Base-by-base conservation (phyloP, 2,888 invertebrate species). In the Scelioninae gen. 1 region DNA sequence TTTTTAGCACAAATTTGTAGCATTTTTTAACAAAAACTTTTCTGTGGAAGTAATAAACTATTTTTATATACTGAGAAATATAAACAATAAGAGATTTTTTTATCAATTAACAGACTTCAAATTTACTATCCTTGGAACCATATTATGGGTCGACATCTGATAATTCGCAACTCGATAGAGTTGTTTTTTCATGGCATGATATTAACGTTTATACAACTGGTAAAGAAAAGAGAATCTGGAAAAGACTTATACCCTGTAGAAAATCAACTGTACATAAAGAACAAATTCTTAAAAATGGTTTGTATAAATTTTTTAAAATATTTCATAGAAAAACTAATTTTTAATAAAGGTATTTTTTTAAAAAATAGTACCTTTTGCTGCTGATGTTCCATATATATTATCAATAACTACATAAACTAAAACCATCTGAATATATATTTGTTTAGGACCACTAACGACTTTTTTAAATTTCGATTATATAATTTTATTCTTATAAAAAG, bases 101-200 rank as follows among this genome's bases (percentile, higher is more conserved):
- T 4, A 31, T 23, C 2, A 1, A 11, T 47, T 47, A 23, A 23
- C 11, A 53, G 53, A 29, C n/a, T 3, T 1, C 31, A 31, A 13
- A 5, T 53, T 0, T n/a, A 34, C 31, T 81, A n/a, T 29, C 38
- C 29, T 4, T 75, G 34, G 51, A 65, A 51, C 63, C 81, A 56
- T 32, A 75, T 11, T 81, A 75, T 16, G 81, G 81, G 6, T 75
- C 75, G 7, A 81, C 75, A 23, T 23, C 58, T 15, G 45, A 55
- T 11, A 15, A 79, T 43, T n/a, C 23, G 0, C n/a, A 56, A n/a
- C 49, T 31, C 10, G 75, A 74, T 3, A 74, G 11, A 11, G 74
- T 80, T 0, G 51, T 68, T 45, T 75, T 80, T 51, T 77, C 74
- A 10, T 85, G 85, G 85, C 81, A 71, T 6, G 83, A 85, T 65